These are phyloP conservation scores for Oceanodroma tethys DNA, from an alignment of 2,113 vertebrate genomes.

Conservation along the genomic window DNA sequence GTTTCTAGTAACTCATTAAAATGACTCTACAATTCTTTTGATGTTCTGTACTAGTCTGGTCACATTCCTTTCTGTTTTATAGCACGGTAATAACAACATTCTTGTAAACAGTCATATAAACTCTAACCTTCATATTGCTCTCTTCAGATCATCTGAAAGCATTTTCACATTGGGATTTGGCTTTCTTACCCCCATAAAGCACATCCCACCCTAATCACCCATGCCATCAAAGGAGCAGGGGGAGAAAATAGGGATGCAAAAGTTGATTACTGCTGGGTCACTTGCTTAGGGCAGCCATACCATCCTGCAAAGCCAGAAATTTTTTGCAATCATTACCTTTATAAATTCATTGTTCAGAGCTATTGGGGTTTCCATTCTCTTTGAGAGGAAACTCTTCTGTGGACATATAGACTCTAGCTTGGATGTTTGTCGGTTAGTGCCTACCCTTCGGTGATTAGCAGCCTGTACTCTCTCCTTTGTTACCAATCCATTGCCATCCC, in stretches of 20 bases:
- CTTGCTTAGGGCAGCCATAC: not conserved
- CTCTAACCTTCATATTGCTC: constrained; percentile 46
- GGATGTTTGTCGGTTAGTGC: not conserved
- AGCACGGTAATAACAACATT: constrained; percentile 60
- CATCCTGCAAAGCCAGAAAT: not conserved
- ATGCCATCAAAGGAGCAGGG: not conserved
- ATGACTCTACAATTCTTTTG: constrained; percentile 59
- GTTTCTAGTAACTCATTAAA: constrained; percentile 67
- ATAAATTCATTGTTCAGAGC: not conserved
- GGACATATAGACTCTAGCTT: not conserved
- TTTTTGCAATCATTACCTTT: not conserved
- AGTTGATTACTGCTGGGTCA: not conserved
- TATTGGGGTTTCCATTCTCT: not conserved
- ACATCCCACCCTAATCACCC: not conserved
- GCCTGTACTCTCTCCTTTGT: not conserved
- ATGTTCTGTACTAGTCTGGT: constrained; percentile 58
- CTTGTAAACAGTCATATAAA: constrained; percentile 67
- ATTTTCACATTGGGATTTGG: constrained; percentile 32
- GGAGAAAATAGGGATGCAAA: not conserved
- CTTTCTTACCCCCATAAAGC: not conserved
- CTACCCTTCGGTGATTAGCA: not conserved
- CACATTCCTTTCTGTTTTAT: constrained; percentile 65
- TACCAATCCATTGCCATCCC: not conserved
- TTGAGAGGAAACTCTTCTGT: not conserved
- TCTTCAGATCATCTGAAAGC: constrained; percentile 20